These are phyloP conservation scores for Setophaga kirtlandii DNA, from an alignment of 2,113 vertebrate species.

Conservation along the genomic window DNA sequence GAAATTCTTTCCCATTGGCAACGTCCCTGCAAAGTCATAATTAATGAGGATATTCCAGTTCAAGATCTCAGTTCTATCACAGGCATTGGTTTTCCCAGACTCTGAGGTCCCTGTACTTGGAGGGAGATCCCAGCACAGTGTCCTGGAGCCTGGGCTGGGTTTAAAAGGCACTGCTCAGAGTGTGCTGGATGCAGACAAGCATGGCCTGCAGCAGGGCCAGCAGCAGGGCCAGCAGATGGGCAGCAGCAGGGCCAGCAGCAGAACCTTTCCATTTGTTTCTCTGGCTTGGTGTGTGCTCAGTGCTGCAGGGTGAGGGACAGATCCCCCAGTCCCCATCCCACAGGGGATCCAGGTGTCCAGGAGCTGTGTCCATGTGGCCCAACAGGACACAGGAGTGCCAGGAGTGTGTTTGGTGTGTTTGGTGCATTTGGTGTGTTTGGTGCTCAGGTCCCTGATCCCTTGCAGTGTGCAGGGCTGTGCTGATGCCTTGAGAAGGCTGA, in stretches of 20 bases:
- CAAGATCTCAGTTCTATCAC: neutral
- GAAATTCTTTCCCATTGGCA: conserved; percentile 19
- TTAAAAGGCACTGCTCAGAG: neutral
- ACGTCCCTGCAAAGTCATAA: neutral
- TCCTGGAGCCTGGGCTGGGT: neutral
- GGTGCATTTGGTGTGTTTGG: neutral
- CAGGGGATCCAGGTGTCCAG: rapidly evolving
- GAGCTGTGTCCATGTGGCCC: neutral
- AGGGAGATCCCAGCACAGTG: neutral
- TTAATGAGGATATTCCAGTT: neutral
- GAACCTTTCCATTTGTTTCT: neutral
- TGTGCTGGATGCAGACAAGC: neutral
- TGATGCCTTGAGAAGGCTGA: neutral
- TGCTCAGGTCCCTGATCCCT: neutral
- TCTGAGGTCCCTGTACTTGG: neutral
- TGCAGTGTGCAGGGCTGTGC: rapidly evolving
- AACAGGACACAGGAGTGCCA: neutral
- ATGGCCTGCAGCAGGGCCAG: neutral
- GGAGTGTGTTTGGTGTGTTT: neutral
- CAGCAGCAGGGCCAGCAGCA: neutral
- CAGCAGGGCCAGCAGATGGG: neutral
- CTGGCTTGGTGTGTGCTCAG: neutral
- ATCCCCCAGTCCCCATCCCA: neutral
- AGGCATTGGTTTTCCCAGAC: neutral
- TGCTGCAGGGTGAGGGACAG: neutral